Conservation (phyloP, 2,797 vertebrate species). For the Enteromius fasciolatus region DNA sequence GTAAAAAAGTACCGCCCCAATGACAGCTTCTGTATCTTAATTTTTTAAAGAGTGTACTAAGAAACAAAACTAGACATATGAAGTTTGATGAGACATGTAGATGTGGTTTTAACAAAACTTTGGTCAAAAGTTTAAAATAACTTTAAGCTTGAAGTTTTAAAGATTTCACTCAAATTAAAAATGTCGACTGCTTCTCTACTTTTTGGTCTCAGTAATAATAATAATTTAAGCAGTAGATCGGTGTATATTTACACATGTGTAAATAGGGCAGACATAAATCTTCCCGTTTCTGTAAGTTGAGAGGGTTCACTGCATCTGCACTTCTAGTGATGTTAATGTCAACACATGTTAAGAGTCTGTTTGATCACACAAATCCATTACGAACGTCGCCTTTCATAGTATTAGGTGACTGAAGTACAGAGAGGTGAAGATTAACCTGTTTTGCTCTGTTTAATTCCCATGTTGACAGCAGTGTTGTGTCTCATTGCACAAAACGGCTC, state of each 20-base stretch:
- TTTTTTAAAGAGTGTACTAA: too few species aligned
- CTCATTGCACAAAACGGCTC: neutral
- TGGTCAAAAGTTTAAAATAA: neutral
- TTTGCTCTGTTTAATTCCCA: conserved; percentile 22
- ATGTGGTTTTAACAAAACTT: neutral
- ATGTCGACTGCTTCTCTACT: neutral
- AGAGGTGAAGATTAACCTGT: conserved; percentile 33
- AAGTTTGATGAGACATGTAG: neutral
- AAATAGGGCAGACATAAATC: neutral
- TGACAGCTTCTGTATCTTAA: too few species aligned
- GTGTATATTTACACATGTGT: neutral
- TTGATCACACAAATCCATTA: conserved; percentile 34
- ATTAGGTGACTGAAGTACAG: conserved; percentile 13
- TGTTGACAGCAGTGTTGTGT: neutral
- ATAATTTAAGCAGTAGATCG: neutral
- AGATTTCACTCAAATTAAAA: neutral
- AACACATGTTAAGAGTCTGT: conserved; percentile 1
- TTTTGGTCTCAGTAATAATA: neutral
- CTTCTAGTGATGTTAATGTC: conserved; percentile 19
- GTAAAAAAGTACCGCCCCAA: neutral
- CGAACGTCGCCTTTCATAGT: conserved; percentile 8
- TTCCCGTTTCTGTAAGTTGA: conserved; percentile 3
- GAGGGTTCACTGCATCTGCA: neutral
- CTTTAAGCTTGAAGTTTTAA: neutral
- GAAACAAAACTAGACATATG: neutral